A percentile compares a stretch with the other conserved stretches of the same genome.
Evolutionary conservation across 2,113 vertebrate genomes (phyloP).

Genomic region (Muntiacus reevesi): DNA sequence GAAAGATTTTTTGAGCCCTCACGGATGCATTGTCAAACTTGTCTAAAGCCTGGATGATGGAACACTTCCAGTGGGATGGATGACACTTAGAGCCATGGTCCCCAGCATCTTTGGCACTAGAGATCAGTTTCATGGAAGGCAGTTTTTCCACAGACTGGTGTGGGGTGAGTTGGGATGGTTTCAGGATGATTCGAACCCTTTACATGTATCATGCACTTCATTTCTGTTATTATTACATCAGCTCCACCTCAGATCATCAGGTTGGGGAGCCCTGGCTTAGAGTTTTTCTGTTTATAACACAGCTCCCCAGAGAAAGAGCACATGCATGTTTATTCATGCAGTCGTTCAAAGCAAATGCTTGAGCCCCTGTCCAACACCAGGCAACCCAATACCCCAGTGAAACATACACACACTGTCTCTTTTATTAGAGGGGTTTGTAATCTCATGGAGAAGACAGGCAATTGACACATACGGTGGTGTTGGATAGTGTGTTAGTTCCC

Average conservation of each 20-base stretch:
- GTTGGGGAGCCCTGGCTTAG: background rate
- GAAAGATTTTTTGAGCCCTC: background rate
- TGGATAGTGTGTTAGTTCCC: rapidly evolving
- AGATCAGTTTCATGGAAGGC: background rate
- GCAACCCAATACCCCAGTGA: no score
- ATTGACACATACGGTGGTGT: rapidly evolving
- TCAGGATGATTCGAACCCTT: background rate
- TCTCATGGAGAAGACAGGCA: background rate
- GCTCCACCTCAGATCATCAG: background rate
- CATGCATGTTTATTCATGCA: rapidly evolving
- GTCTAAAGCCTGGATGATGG: background rate
- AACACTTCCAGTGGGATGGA: rapidly evolving
- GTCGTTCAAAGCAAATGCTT: background rate
- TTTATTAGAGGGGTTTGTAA: no score
- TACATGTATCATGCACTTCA: background rate
- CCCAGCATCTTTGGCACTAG: background rate
- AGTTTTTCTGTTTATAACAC: background rate
- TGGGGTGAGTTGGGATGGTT: background rate
- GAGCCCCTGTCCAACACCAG: background rate
- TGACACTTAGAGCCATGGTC: background rate
- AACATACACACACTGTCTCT: rapidly evolving
- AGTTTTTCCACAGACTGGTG: background rate
- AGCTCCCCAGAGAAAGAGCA: background rate
- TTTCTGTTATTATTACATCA: background rate
- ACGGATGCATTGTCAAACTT: rapidly evolving